These are phyloP conservation scores for Arothron firmamentum DNA, from an alignment of 2,113 vertebrate genomes.

Conservation along the genomic window DNA sequence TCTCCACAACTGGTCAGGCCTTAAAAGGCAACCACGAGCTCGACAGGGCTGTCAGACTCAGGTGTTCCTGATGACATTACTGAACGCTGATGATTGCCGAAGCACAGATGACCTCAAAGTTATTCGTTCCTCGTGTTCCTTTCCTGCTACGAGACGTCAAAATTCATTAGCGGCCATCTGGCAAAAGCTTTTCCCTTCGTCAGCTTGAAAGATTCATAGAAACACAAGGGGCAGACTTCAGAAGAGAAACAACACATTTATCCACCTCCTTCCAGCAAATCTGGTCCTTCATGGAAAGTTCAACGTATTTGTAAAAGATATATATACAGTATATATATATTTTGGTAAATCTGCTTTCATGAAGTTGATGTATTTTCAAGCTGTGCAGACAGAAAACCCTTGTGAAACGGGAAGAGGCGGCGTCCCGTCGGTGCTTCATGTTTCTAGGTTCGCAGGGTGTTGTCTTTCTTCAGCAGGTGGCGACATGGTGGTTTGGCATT, in stretches of 20 bases:
- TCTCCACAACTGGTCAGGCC: neutral
- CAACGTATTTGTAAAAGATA: neutral
- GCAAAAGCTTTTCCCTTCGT: neutral
- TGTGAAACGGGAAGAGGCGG: neutral
- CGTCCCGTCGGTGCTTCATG: slow-evolving; percentile 14
- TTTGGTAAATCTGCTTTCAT: slow-evolving; percentile 6
- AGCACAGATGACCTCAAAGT: slow-evolving; percentile 3
- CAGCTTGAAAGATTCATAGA: neutral
- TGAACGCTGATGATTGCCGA: slow-evolving; percentile 9
- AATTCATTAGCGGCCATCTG: slow-evolving; percentile 8
- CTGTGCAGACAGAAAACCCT: neutral
- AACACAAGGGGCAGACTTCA: neutral
- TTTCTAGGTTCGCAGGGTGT: slow-evolving; percentile 46
- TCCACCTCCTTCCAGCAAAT: too few species aligned
- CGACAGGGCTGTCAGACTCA: slow-evolving; percentile 20
- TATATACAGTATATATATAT: neutral
- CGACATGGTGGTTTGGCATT: slow-evolving; percentile 49
- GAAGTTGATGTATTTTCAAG: neutral
- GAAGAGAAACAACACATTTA: neutral
- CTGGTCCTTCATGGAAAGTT: too few species aligned
- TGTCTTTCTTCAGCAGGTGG: slow-evolving; percentile 66
- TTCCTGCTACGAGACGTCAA: neutral
- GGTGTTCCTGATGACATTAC: slow-evolving; percentile 24
- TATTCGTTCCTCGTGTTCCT: slow-evolving; percentile 46
- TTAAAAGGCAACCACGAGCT: slow-evolving; percentile 35